These are phyloP conservation scores for Actinernus sp. DNA, from an alignment of 92 coral and sea anemone species.

Conservation along the genomic window DNA sequence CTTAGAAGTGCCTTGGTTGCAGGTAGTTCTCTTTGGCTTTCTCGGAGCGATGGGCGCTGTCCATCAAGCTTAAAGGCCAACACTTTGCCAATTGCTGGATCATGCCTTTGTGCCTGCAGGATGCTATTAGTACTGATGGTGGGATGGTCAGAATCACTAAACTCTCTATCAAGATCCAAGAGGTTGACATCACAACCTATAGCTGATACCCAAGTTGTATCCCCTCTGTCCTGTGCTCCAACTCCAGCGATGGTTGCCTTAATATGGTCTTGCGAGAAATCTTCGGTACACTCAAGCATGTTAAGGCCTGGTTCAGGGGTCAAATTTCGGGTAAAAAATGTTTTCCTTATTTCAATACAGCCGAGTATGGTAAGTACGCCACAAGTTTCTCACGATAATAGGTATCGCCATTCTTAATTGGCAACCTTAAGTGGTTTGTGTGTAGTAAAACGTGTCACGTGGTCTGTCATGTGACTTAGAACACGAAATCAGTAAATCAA, in stretches of 20 bases:
- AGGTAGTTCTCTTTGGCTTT: conserved; percentile 11
- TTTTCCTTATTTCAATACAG: too few relatives aligned
- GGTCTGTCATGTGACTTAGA: too few relatives aligned
- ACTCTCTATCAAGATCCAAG: conserved; percentile 4
- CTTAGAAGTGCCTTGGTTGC: conserved; percentile 11
- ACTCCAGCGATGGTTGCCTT: conserved; percentile 37
- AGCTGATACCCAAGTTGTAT: conserved; percentile 40
- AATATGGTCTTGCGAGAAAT: conserved; percentile 27
- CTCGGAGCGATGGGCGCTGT: conserved; percentile 8
- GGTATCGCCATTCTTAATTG: too few relatives aligned
- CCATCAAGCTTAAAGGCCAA: conserved; percentile 17
- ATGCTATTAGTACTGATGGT: background rate
- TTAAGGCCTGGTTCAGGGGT: too few relatives aligned
- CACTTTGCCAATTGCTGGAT: conserved; percentile 19
- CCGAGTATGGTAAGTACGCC: too few relatives aligned
- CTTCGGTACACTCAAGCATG: too few relatives aligned
- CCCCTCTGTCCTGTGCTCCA: conserved; percentile 34
- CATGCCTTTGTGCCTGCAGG: conserved; percentile 15
- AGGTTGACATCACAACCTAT: conserved; percentile 10
- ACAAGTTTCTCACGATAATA: too few relatives aligned
- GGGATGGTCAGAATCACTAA: background rate
- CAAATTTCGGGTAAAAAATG: too few relatives aligned
- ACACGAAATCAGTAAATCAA: too few relatives aligned
- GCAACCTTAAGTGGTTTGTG: too few relatives aligned
- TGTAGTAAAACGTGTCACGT: too few relatives aligned